Evolutionary conservation across 2,113 vertebrate genomes (phyloP), one percentile per base, ranked within the genome.

Genomic region (Dromiciops gliroides): DNA sequence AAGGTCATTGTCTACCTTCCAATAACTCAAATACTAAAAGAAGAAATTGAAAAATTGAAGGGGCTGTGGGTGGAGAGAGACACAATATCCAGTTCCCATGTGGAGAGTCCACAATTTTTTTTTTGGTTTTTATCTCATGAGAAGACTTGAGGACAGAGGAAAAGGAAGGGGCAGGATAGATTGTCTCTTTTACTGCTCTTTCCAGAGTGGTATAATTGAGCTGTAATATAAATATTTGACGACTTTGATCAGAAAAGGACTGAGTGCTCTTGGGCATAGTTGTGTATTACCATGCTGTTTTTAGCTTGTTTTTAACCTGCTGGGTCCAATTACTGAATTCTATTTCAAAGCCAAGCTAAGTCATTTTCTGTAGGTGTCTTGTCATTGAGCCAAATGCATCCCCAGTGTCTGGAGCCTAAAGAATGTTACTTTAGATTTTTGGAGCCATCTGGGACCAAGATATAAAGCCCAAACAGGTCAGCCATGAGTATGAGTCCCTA

Each of bases 71-170:
- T 22, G 67, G 7, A 83, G 7, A 83, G 19, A 19, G 67, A 28
- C n/a, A 22, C n/a, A n/a, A 22, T 10, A 28, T 0, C 7, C 16
- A 83, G 37, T 4, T 16, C 16, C 16, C 31, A 67, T 67, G 3
- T n/a, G 4, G 67, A 83, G n/a, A 83, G 19, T 37, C 12, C 60
- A 75, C 44, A 83, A 83, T 92, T 90, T 8, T 90, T 89, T 37
- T 50, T 92, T 89, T 0, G 47, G 8, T 60, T 31, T 91, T 93
- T 52, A 52, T 90, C 44, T 50, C 3, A 89, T 60, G 51, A 94
- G 25, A 56, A 91, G 95, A 44, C 52, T 92, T 95, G 48, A n/a
- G 47, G 48, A 93, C 28, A 37, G 8, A 93, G 52, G 88, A 92
- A 22, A 92, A 50, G 16, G 19, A 88, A 51, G 50, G 31, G 22